phyloP scores from a whole-genome alignment of 2,113 vertebrate species.

The Hipposideros armiger region DNA sequence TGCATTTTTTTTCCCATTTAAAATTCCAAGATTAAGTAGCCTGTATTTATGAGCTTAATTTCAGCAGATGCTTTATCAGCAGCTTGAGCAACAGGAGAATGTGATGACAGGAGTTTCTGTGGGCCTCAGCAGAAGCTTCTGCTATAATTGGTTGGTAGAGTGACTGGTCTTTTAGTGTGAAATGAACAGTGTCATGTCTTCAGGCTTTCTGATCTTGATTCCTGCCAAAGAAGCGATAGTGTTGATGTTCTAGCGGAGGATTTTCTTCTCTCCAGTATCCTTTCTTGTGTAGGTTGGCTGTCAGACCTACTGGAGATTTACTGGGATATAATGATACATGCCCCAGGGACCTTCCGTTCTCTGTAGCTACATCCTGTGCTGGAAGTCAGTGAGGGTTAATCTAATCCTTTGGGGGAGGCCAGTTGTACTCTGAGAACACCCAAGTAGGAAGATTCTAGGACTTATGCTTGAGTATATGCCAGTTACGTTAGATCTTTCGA shows the following conservation, averaged over 20 bases:
- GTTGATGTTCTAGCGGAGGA: background rate
- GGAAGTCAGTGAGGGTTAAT: background rate
- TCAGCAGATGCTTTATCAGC: background rate
- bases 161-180: background rate
- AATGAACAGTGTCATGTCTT: background rate
- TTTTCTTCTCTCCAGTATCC: background rate
- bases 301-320: background rate
- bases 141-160: background rate
- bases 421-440: background rate
- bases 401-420: background rate
- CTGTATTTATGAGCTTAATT: background rate
- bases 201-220: conserved; percentile 35
- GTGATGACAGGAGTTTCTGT: background rate
- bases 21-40: background rate
- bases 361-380: background rate
- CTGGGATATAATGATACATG: background rate
- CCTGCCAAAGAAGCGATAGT: background rate
- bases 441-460: background rate
- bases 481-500: background rate
- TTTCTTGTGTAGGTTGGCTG: background rate
- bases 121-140: background rate
- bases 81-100: background rate
- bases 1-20: background rate
- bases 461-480: background rate
- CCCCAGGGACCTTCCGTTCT: background rate